Percentiles rank a stretch among this genome's conserved stretches.
Conservation (phyloP, 2,888 invertebrate species). For the Ophion costatus region DNA sequence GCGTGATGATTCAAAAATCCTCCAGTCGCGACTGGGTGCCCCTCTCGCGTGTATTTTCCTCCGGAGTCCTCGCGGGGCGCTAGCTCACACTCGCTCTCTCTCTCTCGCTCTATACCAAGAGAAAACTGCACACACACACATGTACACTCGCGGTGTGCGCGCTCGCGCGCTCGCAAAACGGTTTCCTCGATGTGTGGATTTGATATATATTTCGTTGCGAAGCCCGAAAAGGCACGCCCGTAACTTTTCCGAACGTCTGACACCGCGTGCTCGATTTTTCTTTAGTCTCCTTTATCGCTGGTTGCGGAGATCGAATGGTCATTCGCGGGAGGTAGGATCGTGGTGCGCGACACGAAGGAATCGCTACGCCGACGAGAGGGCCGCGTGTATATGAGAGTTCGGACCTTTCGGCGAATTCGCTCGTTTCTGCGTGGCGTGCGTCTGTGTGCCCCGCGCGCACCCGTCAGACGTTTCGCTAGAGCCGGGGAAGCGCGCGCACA, state of each 20-base stretch:
- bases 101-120: constrained; percentile 26
- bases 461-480: constrained; percentile 70
- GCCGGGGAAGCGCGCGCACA: background rate
- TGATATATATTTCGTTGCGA: constrained; percentile 12
- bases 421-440: constrained; percentile 12
- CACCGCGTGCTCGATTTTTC: background rate
- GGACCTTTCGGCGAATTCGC: constrained; percentile 40
- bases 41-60: constrained; percentile 58
- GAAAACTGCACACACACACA: constrained; percentile 24
- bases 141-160: constrained; percentile 13
- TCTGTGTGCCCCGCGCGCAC: constrained; percentile 22
- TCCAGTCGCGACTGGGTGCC: constrained; percentile 62
- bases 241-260: constrained; percentile 51
- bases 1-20: constrained; percentile 76
- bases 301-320: background rate
- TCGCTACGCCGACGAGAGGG: background rate
- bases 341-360: background rate
- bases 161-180: constrained; percentile 32
- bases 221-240: constrained; percentile 72
- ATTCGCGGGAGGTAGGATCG: constrained; percentile 1
- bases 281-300: background rate
- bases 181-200: constrained; percentile 35
- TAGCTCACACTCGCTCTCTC: constrained; percentile 6
- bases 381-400: background rate
- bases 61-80: constrained; percentile 45